These are phyloP conservation scores for Pseudomyrmex flavicornis DNA, from an alignment of 1,140 invertebrate genomes.

Conservation along the genomic window DNA sequence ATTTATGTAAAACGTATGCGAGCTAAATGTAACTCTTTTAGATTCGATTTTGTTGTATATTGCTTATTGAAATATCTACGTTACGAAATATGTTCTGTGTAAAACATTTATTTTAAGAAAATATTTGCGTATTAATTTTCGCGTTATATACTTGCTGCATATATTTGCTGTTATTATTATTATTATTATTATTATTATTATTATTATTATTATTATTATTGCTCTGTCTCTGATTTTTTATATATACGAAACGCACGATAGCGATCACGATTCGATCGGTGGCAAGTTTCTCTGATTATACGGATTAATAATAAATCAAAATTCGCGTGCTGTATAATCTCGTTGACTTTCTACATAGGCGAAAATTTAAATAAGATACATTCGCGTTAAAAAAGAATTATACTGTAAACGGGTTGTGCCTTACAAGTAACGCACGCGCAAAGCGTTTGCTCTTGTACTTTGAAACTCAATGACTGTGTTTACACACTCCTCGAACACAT, in stretches of 20 bases:
- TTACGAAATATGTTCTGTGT: no score
- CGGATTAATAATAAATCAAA: neutral
- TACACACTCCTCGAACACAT: conserved; percentile 56
- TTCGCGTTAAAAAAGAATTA: neutral
- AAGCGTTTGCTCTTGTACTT: conserved; percentile 57
- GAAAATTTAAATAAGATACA: neutral
- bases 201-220: no score
- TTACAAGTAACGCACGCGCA: conserved; percentile 23
- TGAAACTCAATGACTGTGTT: conserved; percentile 61
- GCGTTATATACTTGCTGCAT: no score
- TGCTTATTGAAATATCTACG: no score
- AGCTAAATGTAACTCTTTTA: no score
- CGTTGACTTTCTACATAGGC: neutral
- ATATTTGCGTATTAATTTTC: no score
- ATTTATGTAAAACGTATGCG: neutral
- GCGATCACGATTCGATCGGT: neutral
- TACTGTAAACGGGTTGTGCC: neutral
- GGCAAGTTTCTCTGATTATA: neutral
- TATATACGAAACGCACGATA: neutral
- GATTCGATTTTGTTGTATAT: no score
- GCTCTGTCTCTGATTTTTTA: neutral
- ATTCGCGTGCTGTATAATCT: neutral
- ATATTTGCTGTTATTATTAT: no score
- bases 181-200: no score
- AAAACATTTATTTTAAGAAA: no score